A percentile compares a stretch with the other conserved stretches of the same genome.
Conservation (phyloP, 2,113 vertebrate genomes). For the Microcebus jonahi region DNA sequence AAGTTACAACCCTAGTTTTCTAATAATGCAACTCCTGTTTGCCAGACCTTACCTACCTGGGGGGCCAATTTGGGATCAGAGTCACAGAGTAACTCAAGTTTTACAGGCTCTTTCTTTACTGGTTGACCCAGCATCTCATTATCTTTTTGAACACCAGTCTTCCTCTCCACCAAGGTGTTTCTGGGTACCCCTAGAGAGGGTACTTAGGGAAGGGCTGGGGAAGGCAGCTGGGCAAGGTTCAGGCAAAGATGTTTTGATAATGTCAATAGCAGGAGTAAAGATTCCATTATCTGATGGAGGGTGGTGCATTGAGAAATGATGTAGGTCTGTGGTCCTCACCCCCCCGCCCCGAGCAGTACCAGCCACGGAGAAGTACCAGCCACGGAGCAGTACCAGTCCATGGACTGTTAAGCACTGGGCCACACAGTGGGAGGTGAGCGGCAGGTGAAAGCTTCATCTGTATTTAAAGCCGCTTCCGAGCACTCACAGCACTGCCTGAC, state of each 20-base stretch:
- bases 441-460: too few species aligned
- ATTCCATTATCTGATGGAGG: not conserved
- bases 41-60: not conserved
- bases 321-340: too few species aligned
- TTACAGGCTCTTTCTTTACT: not conserved
- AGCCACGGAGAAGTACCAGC: too few species aligned
- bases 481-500: too few species aligned
- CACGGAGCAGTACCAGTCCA: too few species aligned
- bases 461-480: too few species aligned
- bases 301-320: not conserved
- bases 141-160: not conserved
- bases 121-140: not conserved
- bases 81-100: not conserved
- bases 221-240: not conserved
- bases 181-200: not conserved
- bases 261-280: not conserved
- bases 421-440: too few species aligned
- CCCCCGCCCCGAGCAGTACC: too few species aligned
- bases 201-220: not conserved
- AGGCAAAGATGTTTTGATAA: not conserved
- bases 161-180: not conserved
- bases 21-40: not conserved
- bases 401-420: too few species aligned
- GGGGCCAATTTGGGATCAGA: not conserved
- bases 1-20: not conserved